Conservation (phyloP, 1,140 invertebrate genomes). For the Spodoptera litura region DNA sequence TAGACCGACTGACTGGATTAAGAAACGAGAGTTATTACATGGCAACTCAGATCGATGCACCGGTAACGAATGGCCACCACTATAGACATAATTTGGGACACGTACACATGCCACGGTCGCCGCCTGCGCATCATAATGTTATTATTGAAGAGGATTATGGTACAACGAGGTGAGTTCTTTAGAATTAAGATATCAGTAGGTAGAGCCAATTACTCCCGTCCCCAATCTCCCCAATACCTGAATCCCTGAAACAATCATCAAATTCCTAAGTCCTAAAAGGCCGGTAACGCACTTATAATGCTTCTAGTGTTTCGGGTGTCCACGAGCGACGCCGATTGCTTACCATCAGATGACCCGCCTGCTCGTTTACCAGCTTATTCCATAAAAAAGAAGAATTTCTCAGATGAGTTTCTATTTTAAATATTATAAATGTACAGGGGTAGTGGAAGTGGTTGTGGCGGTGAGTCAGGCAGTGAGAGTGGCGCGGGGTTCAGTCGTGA, state of each 20-base stretch:
- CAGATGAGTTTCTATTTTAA: background rate
- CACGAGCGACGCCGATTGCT: too few species aligned
- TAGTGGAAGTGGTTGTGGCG: conserved; percentile 55
- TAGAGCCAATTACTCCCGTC: too few species aligned
- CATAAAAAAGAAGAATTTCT: too few species aligned
- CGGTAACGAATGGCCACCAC: conserved; percentile 75
- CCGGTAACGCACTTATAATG: too few species aligned
- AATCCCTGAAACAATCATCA: too few species aligned
- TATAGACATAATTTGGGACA: conserved; percentile 72
- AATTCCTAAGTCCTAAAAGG: too few species aligned
- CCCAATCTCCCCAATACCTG: too few species aligned
- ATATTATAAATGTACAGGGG: background rate
- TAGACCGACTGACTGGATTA: conserved; percentile 91
- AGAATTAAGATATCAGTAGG: background rate
- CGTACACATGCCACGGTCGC: conserved; percentile 77
- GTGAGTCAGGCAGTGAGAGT: conserved; percentile 79
- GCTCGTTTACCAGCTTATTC: too few species aligned
- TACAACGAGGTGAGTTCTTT: conserved; percentile 72
- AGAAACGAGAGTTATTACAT: conserved; percentile 95
- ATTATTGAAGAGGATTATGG: conserved; percentile 91
- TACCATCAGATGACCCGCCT: too few species aligned
- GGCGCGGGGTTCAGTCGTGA: conserved; percentile 89
- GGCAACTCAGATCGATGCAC: conserved; percentile 86
- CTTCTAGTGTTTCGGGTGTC: too few species aligned
- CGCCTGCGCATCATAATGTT: conserved; percentile 82